phyloP scores from a whole-genome alignment of 2,113 vertebrate species.

The Polyodon spathula region DNA sequence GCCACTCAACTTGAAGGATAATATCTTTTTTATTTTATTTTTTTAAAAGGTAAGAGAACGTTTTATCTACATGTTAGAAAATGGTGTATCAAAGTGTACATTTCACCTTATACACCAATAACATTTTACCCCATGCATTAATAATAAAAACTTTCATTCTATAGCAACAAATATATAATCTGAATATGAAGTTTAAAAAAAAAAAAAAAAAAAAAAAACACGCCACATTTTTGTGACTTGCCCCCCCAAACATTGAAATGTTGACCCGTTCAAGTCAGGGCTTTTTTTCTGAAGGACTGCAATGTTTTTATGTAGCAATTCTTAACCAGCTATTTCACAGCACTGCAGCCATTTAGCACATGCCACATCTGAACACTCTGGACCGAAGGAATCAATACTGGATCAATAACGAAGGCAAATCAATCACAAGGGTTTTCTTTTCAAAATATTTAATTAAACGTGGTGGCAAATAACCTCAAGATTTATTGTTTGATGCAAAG shows the following conservation, averaged over 20 bases:
- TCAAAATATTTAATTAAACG: slow-evolving; percentile 89
- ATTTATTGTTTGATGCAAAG: slow-evolving; percentile 78
- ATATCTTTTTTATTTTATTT: no score
- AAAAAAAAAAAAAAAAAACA: neutral
- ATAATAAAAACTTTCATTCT: neutral
- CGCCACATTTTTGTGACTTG: neutral
- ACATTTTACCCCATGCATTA: no score
- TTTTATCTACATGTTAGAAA: neutral
- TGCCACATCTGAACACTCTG: slow-evolving; percentile 60
- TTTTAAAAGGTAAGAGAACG: neutral
- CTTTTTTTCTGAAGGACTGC: no score
- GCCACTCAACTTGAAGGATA: no score
- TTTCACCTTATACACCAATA: neutral
- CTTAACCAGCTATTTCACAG: slow-evolving; percentile 49
- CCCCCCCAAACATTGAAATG: neutral
- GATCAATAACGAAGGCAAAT: slow-evolving; percentile 74
- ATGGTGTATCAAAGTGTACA: neutral
- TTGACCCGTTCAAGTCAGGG: neutral
- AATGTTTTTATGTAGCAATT: slow-evolving; percentile 42
- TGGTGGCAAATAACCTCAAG: slow-evolving; percentile 75
- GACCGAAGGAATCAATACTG: slow-evolving; percentile 61
- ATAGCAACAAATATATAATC: neutral
- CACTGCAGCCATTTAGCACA: slow-evolving; percentile 59
- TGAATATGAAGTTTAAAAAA: neutral
- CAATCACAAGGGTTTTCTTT: slow-evolving; percentile 83